These are phyloP conservation scores for Nebria ingens DNA, from an alignment of 1,140 invertebrate species.

Conservation along the genomic window DNA sequence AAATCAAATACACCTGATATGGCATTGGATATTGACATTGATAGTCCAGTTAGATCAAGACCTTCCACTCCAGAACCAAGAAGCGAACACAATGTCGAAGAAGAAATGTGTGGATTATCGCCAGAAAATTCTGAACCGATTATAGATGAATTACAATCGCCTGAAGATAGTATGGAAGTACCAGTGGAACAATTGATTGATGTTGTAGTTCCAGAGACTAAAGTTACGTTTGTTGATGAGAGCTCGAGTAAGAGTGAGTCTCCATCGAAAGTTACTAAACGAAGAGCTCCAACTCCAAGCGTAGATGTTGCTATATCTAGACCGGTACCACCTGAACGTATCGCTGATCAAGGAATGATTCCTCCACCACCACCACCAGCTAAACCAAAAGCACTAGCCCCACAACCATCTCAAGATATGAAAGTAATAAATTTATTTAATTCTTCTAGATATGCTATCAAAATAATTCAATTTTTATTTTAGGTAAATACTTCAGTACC, in stretches of 20 bases:
- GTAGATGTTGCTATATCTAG: constrained; percentile 31
- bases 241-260: not conserved
- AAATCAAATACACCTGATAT: not conserved
- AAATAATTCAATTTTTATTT: constrained; percentile 11
- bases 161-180: not conserved
- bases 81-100: not conserved
- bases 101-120: not conserved
- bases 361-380: constrained; percentile 35
- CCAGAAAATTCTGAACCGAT: not conserved
- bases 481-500: too few relatives aligned
- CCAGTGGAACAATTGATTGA: not conserved
- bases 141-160: not conserved
- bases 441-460: not conserved
- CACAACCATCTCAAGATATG: not conserved
- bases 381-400: constrained; percentile 13
- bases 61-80: not conserved
- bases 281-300: constrained; percentile 32
- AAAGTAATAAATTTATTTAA: too few relatives aligned
- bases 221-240: not conserved
- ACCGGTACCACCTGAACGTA: constrained; percentile 34
- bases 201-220: not conserved
- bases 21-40: not conserved
- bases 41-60: not conserved
- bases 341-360: constrained; percentile 33
- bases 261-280: constrained; percentile 39